Evolutionary conservation across 1,140 invertebrate species (phyloP), one percentile per base, ranked within the genome.

Genomic region (Zaprionus nigranus): DNA sequence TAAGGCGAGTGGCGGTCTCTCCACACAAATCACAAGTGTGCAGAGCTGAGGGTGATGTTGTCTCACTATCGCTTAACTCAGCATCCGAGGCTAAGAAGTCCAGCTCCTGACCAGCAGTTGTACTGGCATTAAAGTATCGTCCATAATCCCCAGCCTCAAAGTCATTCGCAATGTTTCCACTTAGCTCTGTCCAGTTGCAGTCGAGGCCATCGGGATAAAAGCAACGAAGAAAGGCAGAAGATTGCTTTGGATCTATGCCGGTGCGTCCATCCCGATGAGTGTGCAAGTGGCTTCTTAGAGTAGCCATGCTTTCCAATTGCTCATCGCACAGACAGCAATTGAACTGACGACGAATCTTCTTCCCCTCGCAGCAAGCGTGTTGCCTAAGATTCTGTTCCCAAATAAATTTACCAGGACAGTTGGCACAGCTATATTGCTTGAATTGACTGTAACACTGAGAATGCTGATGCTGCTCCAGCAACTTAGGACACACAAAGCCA

Each of bases 361-460:
- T 36, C 9, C 13, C 46, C 40, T 86, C 36, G 5, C 67, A 43
- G 63, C 91, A 92, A 0, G 66, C 73, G 36, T 92, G 91, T 5
- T 66, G 58, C 6, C 79, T 62, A 0, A 91, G 68, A 58, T 91
- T 92, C 49, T 92, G 79, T 22, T 54, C 22, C 91, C 91, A 92
- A 17, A 91, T 78, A 58, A 92, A 92, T 67, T 83, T 91, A 0
- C 85, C 91, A 0, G 91, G 91, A 60, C 91, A 92, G 3, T 68
- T 72, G 3, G 68, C 40, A 63, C 91, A 92, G 7, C 58, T 65
- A 38, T 80, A 71, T 6, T 79, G 68, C 54, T 78, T 91, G 0
- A 76, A 34, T 20, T 61, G 63, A 43, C 76, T 86, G 2, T 74
- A 34, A 28, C 91, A 92, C 13, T 92, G 91, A 6, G 65, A 75